phyloP scores from a whole-genome alignment of 2,797 vertebrate genomes.

The Galago senegalensis region DNA sequence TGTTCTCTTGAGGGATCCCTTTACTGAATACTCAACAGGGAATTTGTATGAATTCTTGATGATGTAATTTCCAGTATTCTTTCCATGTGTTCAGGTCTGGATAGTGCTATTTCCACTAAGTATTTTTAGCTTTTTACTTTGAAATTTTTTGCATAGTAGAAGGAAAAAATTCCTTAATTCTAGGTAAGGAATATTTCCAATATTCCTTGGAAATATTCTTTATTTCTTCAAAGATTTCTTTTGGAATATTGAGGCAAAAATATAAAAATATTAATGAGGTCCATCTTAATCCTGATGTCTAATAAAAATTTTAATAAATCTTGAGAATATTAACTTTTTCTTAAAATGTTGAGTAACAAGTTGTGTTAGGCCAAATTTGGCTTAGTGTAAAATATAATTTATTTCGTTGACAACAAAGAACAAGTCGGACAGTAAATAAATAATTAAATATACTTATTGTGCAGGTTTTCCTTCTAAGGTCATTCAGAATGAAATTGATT shows the following conservation, averaged over 20 bases:
- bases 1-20: too few relatives aligned
- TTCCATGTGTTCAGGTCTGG: neutral
- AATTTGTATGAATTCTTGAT: neutral
- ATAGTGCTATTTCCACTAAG: neutral
- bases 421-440: neutral
- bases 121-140: neutral
- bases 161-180: neutral
- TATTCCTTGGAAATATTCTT: neutral
- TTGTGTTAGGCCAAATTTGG: neutral
- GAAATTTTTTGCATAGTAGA: neutral
- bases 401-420: neutral
- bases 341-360: neutral
- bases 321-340: neutral
- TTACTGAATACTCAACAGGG: neutral
- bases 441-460: neutral
- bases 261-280: neutral
- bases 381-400: neutral
- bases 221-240: neutral
- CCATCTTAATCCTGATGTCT: neutral
- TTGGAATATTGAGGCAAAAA: neutral
- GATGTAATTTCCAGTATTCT: neutral
- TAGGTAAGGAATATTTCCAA: neutral
- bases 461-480: neutral
- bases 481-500: neutral
- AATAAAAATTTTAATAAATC: neutral